phyloP scores from a whole-genome alignment of 2,113 vertebrate species.

The Aptenodytes patagonicus region DNA sequence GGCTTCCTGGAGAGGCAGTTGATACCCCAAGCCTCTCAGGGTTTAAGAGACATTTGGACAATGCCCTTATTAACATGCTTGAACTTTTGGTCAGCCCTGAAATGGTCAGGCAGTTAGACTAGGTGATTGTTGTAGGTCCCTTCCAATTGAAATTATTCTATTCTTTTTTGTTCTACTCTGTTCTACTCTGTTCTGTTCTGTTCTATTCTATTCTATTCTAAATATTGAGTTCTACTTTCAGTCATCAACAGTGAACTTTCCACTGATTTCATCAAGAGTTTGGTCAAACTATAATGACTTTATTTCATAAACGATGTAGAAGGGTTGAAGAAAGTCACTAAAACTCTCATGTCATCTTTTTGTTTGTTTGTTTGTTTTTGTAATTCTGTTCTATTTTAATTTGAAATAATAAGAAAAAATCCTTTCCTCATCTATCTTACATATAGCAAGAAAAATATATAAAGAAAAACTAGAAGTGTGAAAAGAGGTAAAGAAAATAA shows the following conservation, averaged over 20 bases:
- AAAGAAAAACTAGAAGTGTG: not conserved
- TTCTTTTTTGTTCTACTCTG: not conserved
- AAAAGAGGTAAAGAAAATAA: not conserved
- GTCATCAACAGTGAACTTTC: not conserved
- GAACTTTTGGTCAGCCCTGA: not conserved
- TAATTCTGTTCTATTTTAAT: not conserved
- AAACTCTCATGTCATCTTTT: not conserved
- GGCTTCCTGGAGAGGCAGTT: not conserved
- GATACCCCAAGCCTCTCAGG: fast-evolving
- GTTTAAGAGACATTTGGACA: not conserved
- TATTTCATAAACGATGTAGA: not conserved
- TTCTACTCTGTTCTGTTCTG: not conserved
- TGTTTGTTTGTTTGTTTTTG: not conserved
- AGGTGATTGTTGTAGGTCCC: not conserved
- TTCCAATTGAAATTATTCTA: not conserved
- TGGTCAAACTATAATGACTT: not conserved
- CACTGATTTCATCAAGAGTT: not conserved
- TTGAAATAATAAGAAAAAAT: not conserved
- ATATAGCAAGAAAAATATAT: not conserved
- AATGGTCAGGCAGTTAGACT: fast-evolving
- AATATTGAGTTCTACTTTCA: not conserved
- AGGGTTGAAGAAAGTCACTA: not conserved
- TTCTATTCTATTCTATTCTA: not conserved
- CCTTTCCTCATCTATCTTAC: not conserved
- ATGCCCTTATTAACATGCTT: not conserved